Evolutionary conservation across 2,888 invertebrate species (phyloP).

Genomic region (Sepioteuthis lessoniana): DNA sequence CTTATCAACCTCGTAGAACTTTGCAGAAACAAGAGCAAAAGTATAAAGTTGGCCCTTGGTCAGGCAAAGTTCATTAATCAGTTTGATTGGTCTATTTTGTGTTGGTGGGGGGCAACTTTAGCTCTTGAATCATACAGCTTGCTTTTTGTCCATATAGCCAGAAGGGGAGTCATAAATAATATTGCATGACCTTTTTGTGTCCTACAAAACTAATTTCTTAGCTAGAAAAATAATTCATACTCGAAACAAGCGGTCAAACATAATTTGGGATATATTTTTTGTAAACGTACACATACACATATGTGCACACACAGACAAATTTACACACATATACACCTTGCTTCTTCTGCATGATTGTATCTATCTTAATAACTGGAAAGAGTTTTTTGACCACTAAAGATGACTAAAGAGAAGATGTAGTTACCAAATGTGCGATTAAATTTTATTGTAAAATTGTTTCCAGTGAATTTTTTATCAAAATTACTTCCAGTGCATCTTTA

Average conservation of each 20-base stretch:
- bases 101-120: background rate
- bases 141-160: background rate
- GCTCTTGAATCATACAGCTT: background rate
- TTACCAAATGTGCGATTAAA: too few relatives aligned
- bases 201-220: background rate
- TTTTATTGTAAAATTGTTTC: too few relatives aligned
- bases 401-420: too few relatives aligned
- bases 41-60: background rate
- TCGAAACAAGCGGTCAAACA: background rate
- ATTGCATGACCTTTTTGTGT: background rate
- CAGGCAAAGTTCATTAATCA: constrained; percentile 1
- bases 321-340: too few relatives aligned
- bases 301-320: background rate
- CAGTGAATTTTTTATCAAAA: too few relatives aligned
- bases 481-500: too few relatives aligned
- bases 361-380: too few relatives aligned
- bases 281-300: background rate
- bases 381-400: too few relatives aligned
- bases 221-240: background rate
- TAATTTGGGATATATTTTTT: background rate
- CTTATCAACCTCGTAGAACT: background rate
- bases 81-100: background rate
- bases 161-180: background rate
- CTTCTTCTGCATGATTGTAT: too few relatives aligned
- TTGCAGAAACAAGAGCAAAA: background rate